A percentile compares a stretch with the other conserved stretches of the same genome.
Conservation (phyloP, 2,113 vertebrate genomes). For the Thalassarche chlororhynchos region DNA sequence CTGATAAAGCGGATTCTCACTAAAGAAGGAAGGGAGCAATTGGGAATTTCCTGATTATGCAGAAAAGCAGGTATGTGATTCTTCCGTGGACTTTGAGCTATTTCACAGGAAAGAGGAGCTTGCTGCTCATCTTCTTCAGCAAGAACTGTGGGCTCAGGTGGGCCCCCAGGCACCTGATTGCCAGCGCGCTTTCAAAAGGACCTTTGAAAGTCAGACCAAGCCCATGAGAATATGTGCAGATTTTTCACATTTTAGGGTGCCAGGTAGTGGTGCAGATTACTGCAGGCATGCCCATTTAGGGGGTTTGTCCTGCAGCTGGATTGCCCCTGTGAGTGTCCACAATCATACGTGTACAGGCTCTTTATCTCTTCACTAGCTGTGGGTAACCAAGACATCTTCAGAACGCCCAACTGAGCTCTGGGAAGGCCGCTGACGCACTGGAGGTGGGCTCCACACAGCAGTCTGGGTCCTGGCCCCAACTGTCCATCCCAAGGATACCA, state of each 20-base stretch:
- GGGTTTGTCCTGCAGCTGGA: neutral
- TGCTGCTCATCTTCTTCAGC: neutral
- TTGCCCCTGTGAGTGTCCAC: neutral
- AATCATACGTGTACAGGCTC: neutral
- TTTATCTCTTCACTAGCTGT: neutral
- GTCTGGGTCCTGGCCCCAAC: neutral
- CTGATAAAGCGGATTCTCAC: neutral
- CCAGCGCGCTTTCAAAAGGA: neutral
- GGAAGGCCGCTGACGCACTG: neutral
- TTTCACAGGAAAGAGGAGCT: neutral
- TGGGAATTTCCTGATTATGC: neutral
- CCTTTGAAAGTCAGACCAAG: neutral
- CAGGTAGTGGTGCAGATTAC: neutral
- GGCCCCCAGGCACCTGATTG: neutral
- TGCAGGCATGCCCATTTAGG: neutral
- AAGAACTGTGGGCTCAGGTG: neutral
- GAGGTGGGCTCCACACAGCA: neutral
- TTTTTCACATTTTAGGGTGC: neutral
- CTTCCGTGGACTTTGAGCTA: neutral
- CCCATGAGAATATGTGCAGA: neutral
- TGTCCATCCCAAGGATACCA: neutral
- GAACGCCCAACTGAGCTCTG: accelerated
- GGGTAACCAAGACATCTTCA: neutral
- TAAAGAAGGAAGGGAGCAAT: neutral
- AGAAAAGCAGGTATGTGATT: neutral